These are phyloP conservation scores for Benitochromis conjunctus DNA, from an alignment of 2,113 vertebrate species.

Conservation along the genomic window DNA sequence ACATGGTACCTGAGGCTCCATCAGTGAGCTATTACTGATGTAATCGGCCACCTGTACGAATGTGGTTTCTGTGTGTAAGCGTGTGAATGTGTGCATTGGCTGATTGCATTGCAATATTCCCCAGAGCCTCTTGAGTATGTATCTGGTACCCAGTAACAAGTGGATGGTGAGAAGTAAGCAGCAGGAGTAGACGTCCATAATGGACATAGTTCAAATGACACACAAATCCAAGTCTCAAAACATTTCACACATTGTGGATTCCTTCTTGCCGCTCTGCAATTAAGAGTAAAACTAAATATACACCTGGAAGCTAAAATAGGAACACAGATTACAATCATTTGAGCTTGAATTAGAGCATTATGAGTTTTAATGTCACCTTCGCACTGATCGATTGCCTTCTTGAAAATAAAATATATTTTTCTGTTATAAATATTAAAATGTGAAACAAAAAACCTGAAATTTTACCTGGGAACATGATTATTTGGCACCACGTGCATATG, in stretches of 20 bases:
- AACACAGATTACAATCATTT: background rate
- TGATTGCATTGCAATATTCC: conserved; percentile 9
- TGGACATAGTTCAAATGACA: conserved; percentile 20
- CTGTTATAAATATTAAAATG: background rate
- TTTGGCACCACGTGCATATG: background rate
- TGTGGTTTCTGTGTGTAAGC: background rate
- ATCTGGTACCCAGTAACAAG: conserved; percentile 15
- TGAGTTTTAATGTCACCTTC: background rate
- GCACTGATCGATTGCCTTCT: background rate
- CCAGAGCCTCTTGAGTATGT: conserved; percentile 8
- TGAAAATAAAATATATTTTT: background rate
- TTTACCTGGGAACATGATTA: background rate
- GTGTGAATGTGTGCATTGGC: conserved; percentile 1
- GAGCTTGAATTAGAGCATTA: background rate
- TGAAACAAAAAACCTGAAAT: background rate
- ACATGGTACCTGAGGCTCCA: background rate
- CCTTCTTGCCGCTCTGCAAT: background rate
- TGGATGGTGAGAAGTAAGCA: conserved; percentile 14
- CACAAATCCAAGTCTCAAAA: conserved; percentile 2
- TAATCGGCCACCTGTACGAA: conserved; percentile 46
- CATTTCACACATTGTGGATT: background rate
- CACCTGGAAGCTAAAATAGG: background rate
- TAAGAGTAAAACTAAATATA: background rate
- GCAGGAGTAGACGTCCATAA: background rate
- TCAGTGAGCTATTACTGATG: conserved; percentile 48